Percentiles rank a stretch among this genome's conserved stretches.
phyloP scores from a whole-genome alignment of 2,797 vertebrate genomes.

The Sebastes steindachneri region DNA sequence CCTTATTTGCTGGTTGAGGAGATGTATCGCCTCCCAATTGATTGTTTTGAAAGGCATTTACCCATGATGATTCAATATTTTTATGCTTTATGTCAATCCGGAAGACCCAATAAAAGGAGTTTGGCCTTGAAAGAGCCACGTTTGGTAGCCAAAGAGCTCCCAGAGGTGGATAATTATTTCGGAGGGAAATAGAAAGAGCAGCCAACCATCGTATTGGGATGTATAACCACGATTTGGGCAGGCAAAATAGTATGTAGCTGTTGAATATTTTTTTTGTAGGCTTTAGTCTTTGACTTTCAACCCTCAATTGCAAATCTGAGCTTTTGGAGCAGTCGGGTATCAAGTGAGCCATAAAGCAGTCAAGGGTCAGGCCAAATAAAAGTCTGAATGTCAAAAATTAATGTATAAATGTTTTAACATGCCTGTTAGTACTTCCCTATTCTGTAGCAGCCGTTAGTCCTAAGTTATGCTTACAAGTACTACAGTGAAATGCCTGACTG shows the following conservation, averaged over 20 bases:
- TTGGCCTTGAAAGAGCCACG: not conserved
- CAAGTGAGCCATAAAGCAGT: not conserved
- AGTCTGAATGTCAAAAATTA: constrained; percentile 17
- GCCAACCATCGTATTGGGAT: not conserved
- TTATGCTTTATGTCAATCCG: not conserved
- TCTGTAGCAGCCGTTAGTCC: constrained; percentile 8
- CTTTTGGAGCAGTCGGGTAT: not conserved
- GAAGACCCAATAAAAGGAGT: not conserved
- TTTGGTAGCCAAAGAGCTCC: not conserved
- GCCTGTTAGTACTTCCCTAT: not conserved
- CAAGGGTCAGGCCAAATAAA: not conserved
- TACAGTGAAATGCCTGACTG: constrained; percentile 48
- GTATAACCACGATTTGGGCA: not conserved
- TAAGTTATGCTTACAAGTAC: constrained; percentile 47
- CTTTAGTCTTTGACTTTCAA: not conserved
- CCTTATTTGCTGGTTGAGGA: constrained; percentile 12
- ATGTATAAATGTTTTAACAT: constrained; percentile 27
- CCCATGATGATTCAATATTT: not conserved
- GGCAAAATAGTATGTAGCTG: not conserved
- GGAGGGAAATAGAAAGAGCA: not conserved
- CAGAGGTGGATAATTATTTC: not conserved
- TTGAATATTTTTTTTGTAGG: not conserved
- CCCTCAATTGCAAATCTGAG: not conserved
- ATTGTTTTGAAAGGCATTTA: constrained; percentile 43
- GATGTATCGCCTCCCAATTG: constrained; percentile 21